These are phyloP conservation scores for Narcine bancroftii DNA, from an alignment of 2,113 vertebrate genomes.

Conservation along the genomic window DNA sequence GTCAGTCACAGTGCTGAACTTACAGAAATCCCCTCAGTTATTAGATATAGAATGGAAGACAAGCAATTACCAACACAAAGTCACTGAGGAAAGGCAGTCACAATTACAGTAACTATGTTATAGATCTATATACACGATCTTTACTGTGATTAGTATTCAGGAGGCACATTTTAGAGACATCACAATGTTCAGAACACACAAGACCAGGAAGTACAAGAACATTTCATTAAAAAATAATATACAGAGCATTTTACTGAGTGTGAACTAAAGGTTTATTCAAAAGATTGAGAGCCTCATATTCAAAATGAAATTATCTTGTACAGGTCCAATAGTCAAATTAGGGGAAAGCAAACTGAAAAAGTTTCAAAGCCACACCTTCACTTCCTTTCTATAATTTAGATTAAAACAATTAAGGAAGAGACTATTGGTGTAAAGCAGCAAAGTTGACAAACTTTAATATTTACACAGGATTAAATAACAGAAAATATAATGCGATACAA, in stretches of 20 bases:
- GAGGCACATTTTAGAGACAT: too few species aligned
- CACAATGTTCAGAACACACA: too few species aligned
- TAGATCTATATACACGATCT: not conserved
- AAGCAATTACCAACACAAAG: not conserved
- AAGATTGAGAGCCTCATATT: too few species aligned
- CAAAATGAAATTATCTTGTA: not conserved
- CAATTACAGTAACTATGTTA: not conserved
- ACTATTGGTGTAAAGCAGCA: not conserved
- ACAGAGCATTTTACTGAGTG: too few species aligned
- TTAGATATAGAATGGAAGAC: not conserved
- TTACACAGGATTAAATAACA: conserved; percentile 7
- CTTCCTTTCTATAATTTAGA: not conserved
- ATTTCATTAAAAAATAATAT: too few species aligned
- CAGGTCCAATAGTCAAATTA: not conserved
- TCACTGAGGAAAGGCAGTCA: not conserved
- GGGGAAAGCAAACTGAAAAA: not conserved
- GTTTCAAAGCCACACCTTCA: not conserved
- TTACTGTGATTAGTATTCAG: not conserved
- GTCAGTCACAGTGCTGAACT: not conserved
- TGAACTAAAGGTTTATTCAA: too few species aligned
- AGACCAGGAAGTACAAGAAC: too few species aligned
- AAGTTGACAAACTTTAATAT: not conserved
- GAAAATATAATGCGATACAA: not conserved
- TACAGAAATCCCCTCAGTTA: not conserved
- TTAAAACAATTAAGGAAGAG: not conserved